These are phyloP conservation scores for Arothron firmamentum DNA, from an alignment of 2,113 vertebrate genomes.

Conservation along the genomic window DNA sequence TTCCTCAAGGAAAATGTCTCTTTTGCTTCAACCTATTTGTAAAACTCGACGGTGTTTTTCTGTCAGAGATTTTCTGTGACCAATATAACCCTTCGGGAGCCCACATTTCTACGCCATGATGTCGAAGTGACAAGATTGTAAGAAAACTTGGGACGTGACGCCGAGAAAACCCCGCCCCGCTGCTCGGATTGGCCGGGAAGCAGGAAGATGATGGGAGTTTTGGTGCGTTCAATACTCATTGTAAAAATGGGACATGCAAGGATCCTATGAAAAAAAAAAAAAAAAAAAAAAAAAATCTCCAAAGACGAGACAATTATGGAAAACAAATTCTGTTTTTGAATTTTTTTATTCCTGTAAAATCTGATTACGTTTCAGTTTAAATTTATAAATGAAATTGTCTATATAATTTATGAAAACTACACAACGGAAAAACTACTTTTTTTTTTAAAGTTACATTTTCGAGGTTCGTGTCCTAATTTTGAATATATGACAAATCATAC, in stretches of 20 bases:
- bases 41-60: neutral
- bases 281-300: neutral
- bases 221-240: conserved; percentile 16
- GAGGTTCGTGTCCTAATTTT: too few species aligned
- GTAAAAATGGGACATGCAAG: conserved; percentile 2
- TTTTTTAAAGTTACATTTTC: too few species aligned
- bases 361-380: too few species aligned
- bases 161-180: conserved; percentile 60
- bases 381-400: too few species aligned
- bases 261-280: neutral
- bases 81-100: conserved; percentile 17
- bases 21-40: neutral
- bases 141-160: conserved; percentile 66
- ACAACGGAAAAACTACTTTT: too few species aligned
- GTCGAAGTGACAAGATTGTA: conserved; percentile 53
- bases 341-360: neutral
- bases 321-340: neutral
- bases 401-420: too few species aligned
- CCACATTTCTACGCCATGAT: conserved; percentile 77
- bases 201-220: conserved; percentile 14
- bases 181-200: conserved; percentile 35
- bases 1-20: neutral
- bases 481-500: too few species aligned
- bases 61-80: conserved; percentile 41
- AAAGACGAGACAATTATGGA: neutral